phyloP scores from a whole-genome alignment of 2,888 invertebrate species.

The Punctoribates punctum region DNA sequence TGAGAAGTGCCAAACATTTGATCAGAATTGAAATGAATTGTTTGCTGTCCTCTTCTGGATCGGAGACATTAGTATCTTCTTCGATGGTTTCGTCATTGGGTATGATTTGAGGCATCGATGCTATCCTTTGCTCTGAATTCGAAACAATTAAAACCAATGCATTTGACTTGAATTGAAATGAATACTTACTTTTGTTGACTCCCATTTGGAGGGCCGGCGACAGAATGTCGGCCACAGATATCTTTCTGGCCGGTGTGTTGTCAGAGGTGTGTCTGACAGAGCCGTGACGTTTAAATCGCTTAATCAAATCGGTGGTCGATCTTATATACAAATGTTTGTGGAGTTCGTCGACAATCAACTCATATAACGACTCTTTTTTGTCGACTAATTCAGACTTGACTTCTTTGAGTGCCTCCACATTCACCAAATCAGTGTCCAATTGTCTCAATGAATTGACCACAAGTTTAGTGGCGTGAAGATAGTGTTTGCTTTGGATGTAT shows the following conservation, averaged over 20 bases:
- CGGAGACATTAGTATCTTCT: constrained; percentile 49
- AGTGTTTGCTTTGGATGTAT: constrained; percentile 59
- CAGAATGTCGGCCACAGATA: constrained; percentile 38
- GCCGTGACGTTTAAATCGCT: constrained; percentile 43
- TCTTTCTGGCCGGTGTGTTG: constrained; percentile 29
- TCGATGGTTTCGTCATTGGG: constrained; percentile 13
- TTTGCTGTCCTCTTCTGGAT: constrained; percentile 57
- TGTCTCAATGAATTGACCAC: constrained; percentile 58
- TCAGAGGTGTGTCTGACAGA: constrained; percentile 14
- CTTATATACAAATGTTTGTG: constrained; percentile 66
- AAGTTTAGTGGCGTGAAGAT: constrained; percentile 58
- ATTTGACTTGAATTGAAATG: background rate
- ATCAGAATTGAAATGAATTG: constrained; percentile 71
- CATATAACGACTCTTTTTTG: constrained; percentile 66
- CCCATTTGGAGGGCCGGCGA: constrained; percentile 22
- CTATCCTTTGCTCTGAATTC: background rate
- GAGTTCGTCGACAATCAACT: constrained; percentile 67
- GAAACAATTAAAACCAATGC: background rate
- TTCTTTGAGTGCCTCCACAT: constrained; percentile 78
- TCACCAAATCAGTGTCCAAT: constrained; percentile 60
- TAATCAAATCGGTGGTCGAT: constrained; percentile 44
- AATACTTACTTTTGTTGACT: constrained; percentile 22
- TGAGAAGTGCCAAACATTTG: constrained; percentile 76
- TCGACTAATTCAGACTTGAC: constrained; percentile 69
- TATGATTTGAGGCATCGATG: constrained; percentile 27